Percentiles rank a stretch among this genome's conserved stretches.
phyloP scores from a whole-genome alignment of 2,113 vertebrate species.

The Helogale parvula region DNA sequence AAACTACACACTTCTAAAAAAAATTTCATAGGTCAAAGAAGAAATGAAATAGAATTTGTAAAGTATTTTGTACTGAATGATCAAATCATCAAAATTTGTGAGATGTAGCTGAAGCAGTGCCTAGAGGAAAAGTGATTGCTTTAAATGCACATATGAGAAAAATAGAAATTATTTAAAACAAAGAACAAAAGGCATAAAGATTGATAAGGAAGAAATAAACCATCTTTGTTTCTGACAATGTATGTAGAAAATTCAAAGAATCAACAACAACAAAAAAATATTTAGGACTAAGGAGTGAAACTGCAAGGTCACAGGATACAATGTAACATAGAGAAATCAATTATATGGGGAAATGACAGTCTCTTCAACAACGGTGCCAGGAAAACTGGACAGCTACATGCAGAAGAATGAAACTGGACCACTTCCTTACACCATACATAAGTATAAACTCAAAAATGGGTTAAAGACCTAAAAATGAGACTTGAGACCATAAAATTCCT shows the following conservation, averaged over 20 bases:
- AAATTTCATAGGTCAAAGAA: neutral
- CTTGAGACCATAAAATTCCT: neutral
- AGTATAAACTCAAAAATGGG: neutral
- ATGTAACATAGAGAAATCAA: neutral
- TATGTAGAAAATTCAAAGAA: neutral
- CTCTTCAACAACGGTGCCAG: neutral
- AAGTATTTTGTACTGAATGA: neutral
- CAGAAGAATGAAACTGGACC: neutral
- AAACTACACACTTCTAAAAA: neutral
- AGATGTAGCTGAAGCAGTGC: neutral
- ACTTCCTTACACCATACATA: neutral
- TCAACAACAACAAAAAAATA: neutral
- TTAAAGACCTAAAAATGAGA: neutral
- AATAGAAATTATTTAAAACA: constrained; percentile 1
- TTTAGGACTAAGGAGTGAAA: neutral
- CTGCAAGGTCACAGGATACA: neutral
- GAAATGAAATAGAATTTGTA: constrained; percentile 19
- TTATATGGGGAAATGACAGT: neutral
- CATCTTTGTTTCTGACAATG: neutral
- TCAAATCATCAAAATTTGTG: constrained; percentile 19
- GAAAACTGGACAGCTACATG: neutral
- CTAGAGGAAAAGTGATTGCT: neutral
- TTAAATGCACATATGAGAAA: neutral
- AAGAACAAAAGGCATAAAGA: neutral
- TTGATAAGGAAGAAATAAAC: constrained; percentile 30